These are phyloP conservation scores for Acinonyx jubatus DNA, from an alignment of 2,113 vertebrate species.

Conservation along the genomic window DNA sequence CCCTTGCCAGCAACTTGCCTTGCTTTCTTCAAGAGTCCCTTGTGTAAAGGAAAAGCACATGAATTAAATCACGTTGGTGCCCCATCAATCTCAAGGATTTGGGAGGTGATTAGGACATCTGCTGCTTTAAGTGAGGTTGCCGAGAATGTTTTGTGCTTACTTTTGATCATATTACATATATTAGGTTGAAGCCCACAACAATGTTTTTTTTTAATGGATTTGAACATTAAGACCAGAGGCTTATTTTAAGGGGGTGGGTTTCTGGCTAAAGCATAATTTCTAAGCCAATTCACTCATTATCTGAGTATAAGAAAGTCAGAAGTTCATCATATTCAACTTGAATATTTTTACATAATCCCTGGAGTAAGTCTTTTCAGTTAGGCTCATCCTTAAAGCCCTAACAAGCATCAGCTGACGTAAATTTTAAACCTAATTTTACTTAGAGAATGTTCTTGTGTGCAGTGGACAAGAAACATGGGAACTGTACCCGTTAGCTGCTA, in stretches of 20 bases:
- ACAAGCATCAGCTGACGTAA: neutral
- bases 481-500: neutral
- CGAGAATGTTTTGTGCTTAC: conserved; percentile 21
- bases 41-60: neutral
- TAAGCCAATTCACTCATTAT: neutral
- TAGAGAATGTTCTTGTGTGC: neutral
- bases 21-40: neutral
- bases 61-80: neutral
- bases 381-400: conserved; percentile 6
- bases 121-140: neutral
- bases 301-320: conserved; percentile 9
- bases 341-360: conserved; percentile 37
- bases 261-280: conserved; percentile 9
- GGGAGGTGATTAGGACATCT: neutral
- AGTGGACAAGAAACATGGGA: neutral
- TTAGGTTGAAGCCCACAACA: neutral
- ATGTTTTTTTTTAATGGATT: conserved; percentile 15
- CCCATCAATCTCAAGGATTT: neutral
- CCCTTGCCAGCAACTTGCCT: neutral
- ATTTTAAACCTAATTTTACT: conserved; percentile 38
- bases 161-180: neutral
- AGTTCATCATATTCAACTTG: conserved; percentile 11
- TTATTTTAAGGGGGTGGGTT: neutral
- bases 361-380: conserved; percentile 41
- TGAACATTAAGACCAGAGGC: neutral